Percentiles rank a stretch among this genome's conserved stretches.
Evolutionary conservation across 1,140 invertebrate genomes (phyloP).

Genomic region (Trichonephila inaurata): DNA sequence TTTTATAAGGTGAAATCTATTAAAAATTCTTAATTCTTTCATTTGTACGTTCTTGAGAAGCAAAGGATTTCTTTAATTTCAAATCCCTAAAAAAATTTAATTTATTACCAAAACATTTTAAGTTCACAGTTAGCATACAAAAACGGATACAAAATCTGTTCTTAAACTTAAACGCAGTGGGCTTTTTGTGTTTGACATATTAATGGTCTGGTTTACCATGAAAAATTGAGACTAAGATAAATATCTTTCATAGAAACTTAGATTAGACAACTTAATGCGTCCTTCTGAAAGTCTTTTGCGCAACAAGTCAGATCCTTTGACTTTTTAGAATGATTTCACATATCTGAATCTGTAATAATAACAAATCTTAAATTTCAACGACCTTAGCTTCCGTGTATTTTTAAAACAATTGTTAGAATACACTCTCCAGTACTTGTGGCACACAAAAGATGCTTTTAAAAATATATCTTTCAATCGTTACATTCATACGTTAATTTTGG

Average conservation of each 20-base stretch:
- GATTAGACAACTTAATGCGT: not conserved
- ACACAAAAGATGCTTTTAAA: too few relatives aligned
- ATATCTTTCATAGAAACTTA: not conserved
- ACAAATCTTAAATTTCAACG: not conserved
- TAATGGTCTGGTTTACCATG: not conserved
- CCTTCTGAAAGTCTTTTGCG: not conserved
- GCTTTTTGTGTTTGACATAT: not conserved
- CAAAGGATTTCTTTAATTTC: too few relatives aligned
- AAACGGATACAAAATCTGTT: not conserved
- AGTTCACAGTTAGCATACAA: not conserved
- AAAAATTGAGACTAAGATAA: not conserved
- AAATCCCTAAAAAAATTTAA: too few relatives aligned
- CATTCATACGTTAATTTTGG: too few relatives aligned
- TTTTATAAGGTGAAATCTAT: too few relatives aligned
- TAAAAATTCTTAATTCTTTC: too few relatives aligned
- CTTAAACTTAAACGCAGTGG: not conserved
- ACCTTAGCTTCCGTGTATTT: too few relatives aligned
- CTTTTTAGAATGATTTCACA: not conserved
- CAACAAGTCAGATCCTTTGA: not conserved
- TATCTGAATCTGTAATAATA: not conserved
- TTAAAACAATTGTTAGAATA: too few relatives aligned
- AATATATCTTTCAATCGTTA: too few relatives aligned
- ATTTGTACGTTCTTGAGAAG: too few relatives aligned
- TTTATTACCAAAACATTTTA: too few relatives aligned
- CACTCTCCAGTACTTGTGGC: too few relatives aligned